A percentile compares a stretch with the other conserved stretches of the same genome.
Evolutionary conservation across 2,113 vertebrate species (phyloP).

Genomic region (Agelaius tricolor): DNA sequence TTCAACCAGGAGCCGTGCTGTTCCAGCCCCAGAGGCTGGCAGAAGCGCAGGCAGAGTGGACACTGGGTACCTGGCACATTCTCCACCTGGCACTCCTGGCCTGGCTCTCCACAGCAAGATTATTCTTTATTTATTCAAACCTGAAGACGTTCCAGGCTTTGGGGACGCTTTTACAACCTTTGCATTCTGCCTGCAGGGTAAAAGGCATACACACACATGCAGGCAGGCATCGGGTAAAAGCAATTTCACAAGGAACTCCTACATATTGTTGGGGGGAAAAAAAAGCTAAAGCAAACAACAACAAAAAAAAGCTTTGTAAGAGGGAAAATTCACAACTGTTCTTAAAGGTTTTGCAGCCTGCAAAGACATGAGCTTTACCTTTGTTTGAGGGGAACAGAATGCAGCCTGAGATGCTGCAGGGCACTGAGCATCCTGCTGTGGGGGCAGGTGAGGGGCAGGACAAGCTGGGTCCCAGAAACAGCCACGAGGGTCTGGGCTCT

Average conservation of each 20-base stretch:
- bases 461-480: not conserved
- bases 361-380: not conserved
- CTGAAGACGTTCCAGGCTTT: not conserved
- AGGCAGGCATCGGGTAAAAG: not conserved
- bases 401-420: not conserved
- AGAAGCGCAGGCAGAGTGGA: not conserved
- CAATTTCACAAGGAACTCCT: not conserved
- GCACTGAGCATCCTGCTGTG: not conserved
- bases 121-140: not conserved
- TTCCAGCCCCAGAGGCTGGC: not conserved
- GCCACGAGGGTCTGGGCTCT: accelerated
- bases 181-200: not conserved
- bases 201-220: accelerated
- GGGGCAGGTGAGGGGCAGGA: not conserved
- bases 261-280: not conserved
- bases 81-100: constrained; percentile 44
- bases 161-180: not conserved
- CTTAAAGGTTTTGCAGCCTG: not conserved
- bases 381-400: not conserved
- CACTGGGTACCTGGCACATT: constrained; percentile 24
- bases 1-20: not conserved
- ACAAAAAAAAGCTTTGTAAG: not conserved
- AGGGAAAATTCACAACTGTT: not conserved
- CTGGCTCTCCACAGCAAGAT: not conserved
- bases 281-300: not conserved